Evolutionary conservation across 2,113 vertebrate species (phyloP).

Genomic region (human): DNA sequence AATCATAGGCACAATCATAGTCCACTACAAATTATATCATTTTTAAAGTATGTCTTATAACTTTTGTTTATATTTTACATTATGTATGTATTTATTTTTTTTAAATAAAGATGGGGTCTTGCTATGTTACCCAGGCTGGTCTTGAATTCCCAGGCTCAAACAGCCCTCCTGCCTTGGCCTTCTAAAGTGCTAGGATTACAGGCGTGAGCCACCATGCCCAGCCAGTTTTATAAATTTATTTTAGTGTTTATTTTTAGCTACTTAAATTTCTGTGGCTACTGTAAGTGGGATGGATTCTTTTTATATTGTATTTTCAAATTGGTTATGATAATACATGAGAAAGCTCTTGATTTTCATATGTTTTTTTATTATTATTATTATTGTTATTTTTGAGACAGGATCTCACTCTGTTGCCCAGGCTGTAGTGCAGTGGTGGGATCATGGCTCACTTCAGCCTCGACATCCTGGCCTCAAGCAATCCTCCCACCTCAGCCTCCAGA

Average conservation of each 20-base stretch:
- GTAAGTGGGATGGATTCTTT: neutral
- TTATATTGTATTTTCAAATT: constrained; percentile 4
- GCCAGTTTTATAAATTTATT: neutral
- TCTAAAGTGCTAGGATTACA: too few relatives aligned
- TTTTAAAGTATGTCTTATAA: neutral
- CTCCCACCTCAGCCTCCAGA: neutral
- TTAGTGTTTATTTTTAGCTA: neutral
- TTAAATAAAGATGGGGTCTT: too few relatives aligned
- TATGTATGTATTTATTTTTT: too few relatives aligned
- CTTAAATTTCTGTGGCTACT: neutral
- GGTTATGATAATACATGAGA: neutral
- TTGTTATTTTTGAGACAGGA: neutral
- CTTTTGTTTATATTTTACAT: too few relatives aligned
- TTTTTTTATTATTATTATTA: neutral
- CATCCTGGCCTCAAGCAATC: neutral
- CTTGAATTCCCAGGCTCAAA: too few relatives aligned
- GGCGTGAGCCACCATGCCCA: too few relatives aligned
- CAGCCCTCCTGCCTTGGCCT: too few relatives aligned
- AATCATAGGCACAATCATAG: neutral
- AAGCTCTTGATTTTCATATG: neutral
- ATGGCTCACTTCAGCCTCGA: neutral
- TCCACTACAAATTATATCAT: neutral
- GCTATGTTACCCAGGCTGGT: too few relatives aligned
- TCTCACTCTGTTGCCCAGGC: neutral
- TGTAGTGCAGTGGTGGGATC: neutral